Base-by-base conservation (phyloP, 2,797 vertebrate genomes). In the Chelmon rostratus region DNA sequence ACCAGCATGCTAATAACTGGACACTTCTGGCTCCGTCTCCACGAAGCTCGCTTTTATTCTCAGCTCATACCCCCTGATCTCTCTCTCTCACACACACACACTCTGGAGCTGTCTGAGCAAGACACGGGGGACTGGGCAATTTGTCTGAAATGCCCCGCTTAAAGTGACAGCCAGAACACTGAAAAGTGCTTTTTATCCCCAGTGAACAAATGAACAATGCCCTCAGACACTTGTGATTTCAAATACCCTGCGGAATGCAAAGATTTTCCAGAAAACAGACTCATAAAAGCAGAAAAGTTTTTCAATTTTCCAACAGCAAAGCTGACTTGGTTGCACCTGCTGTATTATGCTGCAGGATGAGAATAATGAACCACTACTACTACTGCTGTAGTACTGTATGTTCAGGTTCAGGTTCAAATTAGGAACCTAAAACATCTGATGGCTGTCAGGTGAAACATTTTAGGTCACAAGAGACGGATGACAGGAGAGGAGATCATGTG, bases 1-100 rank as follows among this genome's bases (percentile, higher is more conserved):
- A 89, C 83, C 69, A 79, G 92, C 89, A 93, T 93, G 89, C 89
- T 89, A 92, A 93, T 91, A 84, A 89, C 77, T 47, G 83, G 84
- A 88, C 90, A 79, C 86, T 86, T 82, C 78, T 87, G 87, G 79
- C 89, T 84, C 78, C 16, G 73, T 83, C 84, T 68, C 86, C 53
- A 54, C 67, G 58, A 88, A 81, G 84, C 85, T 86, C 65, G 35
- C 87, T 84, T 90, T 91, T 88, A 90, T 91, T 90, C 86, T 81
- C 85, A 62, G 76, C 75, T 78, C 69, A 77, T 67, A 80, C 71
- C 76, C 83, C 85, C 78, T 56, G 50, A 68, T 79, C 76, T 53
- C 74, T 33, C 73, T 52, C 50, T 62, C 82, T 63, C 70, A 52
- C 78, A 65, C 79, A 75, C 71, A 71, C 76, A 68, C 76, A 87